Evolutionary conservation across 2,113 vertebrate species (phyloP), one percentile per base, ranked within the genome.

Genomic region (Mastomys natalensis): DNA sequence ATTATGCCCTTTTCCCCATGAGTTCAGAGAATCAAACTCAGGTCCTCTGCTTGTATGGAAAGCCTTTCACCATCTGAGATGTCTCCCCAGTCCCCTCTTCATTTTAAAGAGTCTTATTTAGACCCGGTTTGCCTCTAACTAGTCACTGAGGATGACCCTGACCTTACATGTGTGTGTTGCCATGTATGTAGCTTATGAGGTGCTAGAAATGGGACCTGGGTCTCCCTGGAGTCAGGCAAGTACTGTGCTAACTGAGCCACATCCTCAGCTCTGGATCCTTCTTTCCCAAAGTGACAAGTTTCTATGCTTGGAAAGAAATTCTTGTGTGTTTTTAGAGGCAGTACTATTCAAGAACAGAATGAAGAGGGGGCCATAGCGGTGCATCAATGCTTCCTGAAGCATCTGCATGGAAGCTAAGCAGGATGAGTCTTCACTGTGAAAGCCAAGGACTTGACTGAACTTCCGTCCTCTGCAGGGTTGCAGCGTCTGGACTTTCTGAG

Each of bases 371-470:
- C 22, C 55, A 11, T 16, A 12, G 13, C 2, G 8, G 40, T 1
- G 24, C 10, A 5, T 0, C 31, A 21, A 29, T 40, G 24, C 74
- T 60, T 3, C 9, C 24, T 31, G 34, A 15, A 37, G 34, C 5
- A 4, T 26, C 43, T 53, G 15, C 9, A 9, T 4, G n/a, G 58
- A 43, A 62, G 2, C 1, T 6, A 31, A 40, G 11, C 0, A 1
- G 1, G 29, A 29, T 21, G 70, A 55, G 70, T 5, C 2, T 11
- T 9, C 16, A 45, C 16, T 37, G 24, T 22, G 21, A 45, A 31
- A 24, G 43, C 21, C 40, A 4, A 24, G 60, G n/a, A 22, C 51
- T 21, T 48, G 24, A 77, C 51, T 2, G 9, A 11, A 19, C 45
- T 48, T 58, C 3, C 31, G n/a, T 22, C 31, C 43, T n/a, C 17